Conservation (phyloP, 1,140 invertebrate species). For the Camponotus vicinus region DNA sequence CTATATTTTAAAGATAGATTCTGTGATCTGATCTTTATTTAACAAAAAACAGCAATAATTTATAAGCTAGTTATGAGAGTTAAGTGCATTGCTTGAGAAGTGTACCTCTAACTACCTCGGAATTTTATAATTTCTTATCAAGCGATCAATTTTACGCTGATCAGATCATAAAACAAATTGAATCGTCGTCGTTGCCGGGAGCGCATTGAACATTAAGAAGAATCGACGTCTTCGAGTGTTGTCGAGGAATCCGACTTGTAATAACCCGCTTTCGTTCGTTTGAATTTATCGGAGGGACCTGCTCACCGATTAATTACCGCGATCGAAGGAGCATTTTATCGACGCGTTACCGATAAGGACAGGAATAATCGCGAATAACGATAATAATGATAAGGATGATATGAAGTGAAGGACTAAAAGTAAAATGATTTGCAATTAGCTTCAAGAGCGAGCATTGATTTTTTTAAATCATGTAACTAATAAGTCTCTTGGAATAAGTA, state of each 20-base stretch:
- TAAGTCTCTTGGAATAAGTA: not conserved
- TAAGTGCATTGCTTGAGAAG: constrained; percentile 4
- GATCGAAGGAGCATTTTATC: constrained; percentile 34
- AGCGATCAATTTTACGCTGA: constrained; percentile 10
- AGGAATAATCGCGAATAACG: constrained; percentile 42
- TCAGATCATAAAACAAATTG: constrained; percentile 46
- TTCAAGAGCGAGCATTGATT: not conserved
- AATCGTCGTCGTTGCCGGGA: constrained; percentile 31
- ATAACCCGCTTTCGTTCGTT: constrained; percentile 62
- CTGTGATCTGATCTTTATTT: not conserved
- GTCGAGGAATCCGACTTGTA: constrained; percentile 46
- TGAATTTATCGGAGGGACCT: constrained; percentile 56
- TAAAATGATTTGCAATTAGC: not conserved
- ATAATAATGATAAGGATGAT: not conserved
- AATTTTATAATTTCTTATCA: constrained; percentile 44
- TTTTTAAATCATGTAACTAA: not conserved
- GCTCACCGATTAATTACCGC: constrained; percentile 55
- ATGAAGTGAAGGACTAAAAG: not conserved
- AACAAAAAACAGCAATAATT: not conserved
- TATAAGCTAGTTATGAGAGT: not conserved
- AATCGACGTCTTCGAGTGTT: constrained; percentile 23
- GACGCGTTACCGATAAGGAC: constrained; percentile 23
- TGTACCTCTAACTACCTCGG: not conserved
- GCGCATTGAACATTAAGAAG: not conserved
- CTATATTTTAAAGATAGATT: not conserved